Conservation (phyloP, 2,888 invertebrate species). For the Subacronicta megacephala region DNA sequence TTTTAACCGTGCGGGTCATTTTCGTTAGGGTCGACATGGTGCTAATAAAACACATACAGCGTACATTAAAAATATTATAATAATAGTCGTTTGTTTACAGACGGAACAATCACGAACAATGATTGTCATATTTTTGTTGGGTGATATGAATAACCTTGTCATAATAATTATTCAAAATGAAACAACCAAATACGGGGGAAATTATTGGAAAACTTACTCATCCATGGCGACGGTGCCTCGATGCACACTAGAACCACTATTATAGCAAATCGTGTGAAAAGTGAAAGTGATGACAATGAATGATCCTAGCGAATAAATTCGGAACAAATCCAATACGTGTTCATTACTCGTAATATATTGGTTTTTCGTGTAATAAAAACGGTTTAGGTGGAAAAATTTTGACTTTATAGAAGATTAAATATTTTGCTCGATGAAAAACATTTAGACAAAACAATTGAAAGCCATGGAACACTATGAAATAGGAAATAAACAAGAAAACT, state of each 20-base stretch:
- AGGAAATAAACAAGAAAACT: conserved; percentile 89
- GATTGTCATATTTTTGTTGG: conserved; percentile 73
- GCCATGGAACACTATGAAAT: conserved; percentile 85
- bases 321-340: conserved; percentile 89
- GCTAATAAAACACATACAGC: conserved; percentile 69
- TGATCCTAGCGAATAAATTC: conserved; percentile 88
- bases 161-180: conserved; percentile 75
- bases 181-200: conserved; percentile 70
- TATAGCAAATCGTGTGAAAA: conserved; percentile 84
- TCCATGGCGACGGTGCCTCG: conserved; percentile 84
- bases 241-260: conserved; percentile 81
- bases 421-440: conserved; percentile 86
- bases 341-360: conserved; percentile 86
- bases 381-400: conserved; percentile 85
- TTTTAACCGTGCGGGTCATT: conserved; percentile 92
- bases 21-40: conserved; percentile 90
- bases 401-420: conserved; percentile 83
- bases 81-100: conserved; percentile 33
- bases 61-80: conserved; percentile 14
- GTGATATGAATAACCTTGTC: conserved; percentile 82
- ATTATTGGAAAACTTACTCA: conserved; percentile 85
- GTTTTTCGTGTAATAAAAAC: conserved; percentile 83
- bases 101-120: conserved; percentile 61
- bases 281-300: conserved; percentile 90
- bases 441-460: conserved; percentile 88